Evolutionary conservation across 2,797 vertebrate genomes (phyloP).

Genomic region (Sebastes jordani): DNA sequence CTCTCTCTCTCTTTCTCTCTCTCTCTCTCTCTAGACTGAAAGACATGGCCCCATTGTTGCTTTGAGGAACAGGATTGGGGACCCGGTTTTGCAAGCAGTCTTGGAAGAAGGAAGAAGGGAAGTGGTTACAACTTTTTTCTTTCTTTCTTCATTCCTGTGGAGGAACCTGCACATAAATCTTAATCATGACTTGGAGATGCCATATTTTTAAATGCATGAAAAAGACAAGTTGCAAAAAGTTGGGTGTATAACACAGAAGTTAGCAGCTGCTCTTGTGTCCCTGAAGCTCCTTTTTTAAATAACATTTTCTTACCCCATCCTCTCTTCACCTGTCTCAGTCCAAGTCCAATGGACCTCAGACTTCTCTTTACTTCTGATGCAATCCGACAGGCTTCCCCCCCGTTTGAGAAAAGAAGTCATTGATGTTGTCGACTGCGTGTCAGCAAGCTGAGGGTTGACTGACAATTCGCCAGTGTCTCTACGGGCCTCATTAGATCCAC

Average conservation of each 20-base stretch:
- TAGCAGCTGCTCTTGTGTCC: background rate
- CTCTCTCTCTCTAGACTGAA: background rate
- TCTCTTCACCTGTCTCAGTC: constrained; percentile 40
- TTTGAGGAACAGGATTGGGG: constrained; percentile 68
- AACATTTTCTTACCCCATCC: constrained; percentile 15
- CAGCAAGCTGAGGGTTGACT: constrained; percentile 83
- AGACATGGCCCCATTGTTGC: constrained; percentile 53
- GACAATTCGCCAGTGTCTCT: constrained; percentile 83
- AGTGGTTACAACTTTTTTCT: constrained; percentile 48
- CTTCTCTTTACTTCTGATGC: constrained; percentile 71
- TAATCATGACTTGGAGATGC: background rate
- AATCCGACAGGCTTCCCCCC: constrained; percentile 75
- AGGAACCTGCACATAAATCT: constrained; percentile 45
- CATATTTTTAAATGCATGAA: background rate
- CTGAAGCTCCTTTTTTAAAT: constrained; percentile 3
- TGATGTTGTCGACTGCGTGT: constrained; percentile 84
- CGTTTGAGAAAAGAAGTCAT: constrained; percentile 76
- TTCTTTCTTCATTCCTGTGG: constrained; percentile 25
- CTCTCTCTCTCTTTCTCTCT: background rate
- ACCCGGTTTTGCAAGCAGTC: constrained; percentile 56
- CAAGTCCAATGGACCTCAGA: constrained; percentile 50
- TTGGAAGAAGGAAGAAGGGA: constrained; percentile 63
- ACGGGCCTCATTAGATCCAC: constrained; percentile 86
- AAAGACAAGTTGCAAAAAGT: constrained; percentile 3
- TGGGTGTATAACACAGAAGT: background rate